These are phyloP conservation scores for Epinephelus cyanopodus DNA, from an alignment of 2,113 vertebrate species.

Conservation along the genomic window DNA sequence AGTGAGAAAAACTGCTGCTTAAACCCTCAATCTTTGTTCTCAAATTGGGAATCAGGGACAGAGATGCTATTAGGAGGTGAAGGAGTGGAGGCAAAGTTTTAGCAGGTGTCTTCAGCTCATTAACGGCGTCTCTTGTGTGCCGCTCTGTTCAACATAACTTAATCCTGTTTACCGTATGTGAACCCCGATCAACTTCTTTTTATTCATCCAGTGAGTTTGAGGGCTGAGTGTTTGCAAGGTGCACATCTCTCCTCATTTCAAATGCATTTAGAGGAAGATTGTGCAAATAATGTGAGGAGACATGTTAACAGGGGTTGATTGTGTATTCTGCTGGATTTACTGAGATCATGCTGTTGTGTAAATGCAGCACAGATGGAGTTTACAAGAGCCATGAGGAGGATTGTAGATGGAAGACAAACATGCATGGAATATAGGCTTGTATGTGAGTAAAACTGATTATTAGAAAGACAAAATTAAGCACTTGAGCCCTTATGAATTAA, in stretches of 20 bases:
- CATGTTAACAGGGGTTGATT: not conserved
- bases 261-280: not conserved
- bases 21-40: constrained; percentile 42
- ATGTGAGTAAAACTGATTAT: not conserved
- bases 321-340: not conserved
- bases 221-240: not conserved
- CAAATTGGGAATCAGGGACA: constrained; percentile 6
- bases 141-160: constrained; percentile 2
- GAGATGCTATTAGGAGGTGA: not conserved
- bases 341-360: not conserved
- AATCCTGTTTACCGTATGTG: not conserved
- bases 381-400: not conserved
- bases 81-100: not conserved
- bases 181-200: not conserved
- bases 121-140: not conserved
- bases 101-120: constrained; percentile 28
- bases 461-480: no score
- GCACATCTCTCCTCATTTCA: not conserved
- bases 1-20: constrained; percentile 19
- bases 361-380: not conserved
- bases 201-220: not conserved
- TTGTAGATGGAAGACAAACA: not conserved
- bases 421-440: not conserved
- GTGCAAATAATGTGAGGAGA: not conserved
- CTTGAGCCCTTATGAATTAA: not conserved